Base-by-base conservation (phyloP, 2,888 invertebrate genomes). In the Eristalis intricaria region DNA sequence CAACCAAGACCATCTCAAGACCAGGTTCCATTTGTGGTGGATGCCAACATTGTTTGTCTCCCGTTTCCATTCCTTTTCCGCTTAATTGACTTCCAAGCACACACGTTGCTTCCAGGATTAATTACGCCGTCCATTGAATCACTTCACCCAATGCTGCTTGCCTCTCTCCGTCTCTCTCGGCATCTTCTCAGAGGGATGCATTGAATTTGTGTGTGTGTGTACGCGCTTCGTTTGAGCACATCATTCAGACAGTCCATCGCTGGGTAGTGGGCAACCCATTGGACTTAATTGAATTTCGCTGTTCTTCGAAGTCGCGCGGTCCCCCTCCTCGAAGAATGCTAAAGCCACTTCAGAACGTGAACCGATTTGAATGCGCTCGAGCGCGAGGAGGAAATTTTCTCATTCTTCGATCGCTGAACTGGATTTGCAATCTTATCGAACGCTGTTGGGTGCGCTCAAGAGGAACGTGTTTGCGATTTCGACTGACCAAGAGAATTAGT, bases 231-330 rank as follows among this genome's bases (percentile, higher is more conserved):
- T 76, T 76, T 74, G 40, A 70, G 81, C 43, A 66, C 61, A 71
- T 65, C 70, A 50, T 81, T 75, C 60, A 32, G 73, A 69, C 68
- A 71, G 71, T 40, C 64, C 68, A 80, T 80, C 80, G 74, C 35
- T 50, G 19, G 29, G 8, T 66, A 65, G 43, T 50, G 80, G 38
- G 43, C 29, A 78, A 63, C 60, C 74, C 84, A 80, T 70, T 76
- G 50, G 40, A 13, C 71, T 81, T 84, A 84, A 84, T 84, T 84
- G 84, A 84, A 84, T 84, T 84, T 84, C 71, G 43, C 63, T 84
- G 84, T 84, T 84, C 81, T 50, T 50, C 19, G 43, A 40, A 4
- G 2, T 11, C 10, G 11, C 35, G 35, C 2, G 35, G 2, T 35
- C 4, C 35, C 4, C 11, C 40, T 0, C 40, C 1, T 40, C 1